These are phyloP conservation scores for Homalodisca vitripennis DNA, from an alignment of 1,140 invertebrate species.

Conservation along the genomic window DNA sequence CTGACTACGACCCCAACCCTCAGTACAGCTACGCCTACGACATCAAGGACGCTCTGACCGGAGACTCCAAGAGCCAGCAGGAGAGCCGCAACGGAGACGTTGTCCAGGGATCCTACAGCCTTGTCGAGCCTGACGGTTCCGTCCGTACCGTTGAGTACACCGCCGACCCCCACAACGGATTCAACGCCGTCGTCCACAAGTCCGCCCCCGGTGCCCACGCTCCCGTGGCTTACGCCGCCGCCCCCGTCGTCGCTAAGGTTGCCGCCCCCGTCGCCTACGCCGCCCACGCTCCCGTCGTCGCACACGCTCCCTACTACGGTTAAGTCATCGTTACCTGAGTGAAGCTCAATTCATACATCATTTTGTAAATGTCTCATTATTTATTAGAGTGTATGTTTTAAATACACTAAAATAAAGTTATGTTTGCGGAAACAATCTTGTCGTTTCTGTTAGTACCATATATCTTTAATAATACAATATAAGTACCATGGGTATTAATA, in stretches of 20 bases:
- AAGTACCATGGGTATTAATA: too few relatives aligned
- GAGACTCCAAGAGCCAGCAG: conserved; percentile 65
- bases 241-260: conserved; percentile 26
- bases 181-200: conserved; percentile 38
- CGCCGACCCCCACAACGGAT: conserved; percentile 40
- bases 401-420: conserved; percentile 25
- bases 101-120: conserved; percentile 65
- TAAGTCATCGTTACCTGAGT: conserved; percentile 25
- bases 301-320: conserved; percentile 39
- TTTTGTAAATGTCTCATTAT: conserved; percentile 25
- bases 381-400: conserved; percentile 31
- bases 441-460: background rate
- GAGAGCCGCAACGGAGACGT: conserved; percentile 65
- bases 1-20: conserved; percentile 40
- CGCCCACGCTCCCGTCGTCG: conserved; percentile 42
- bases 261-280: conserved; percentile 35
- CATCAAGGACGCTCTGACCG: conserved; percentile 56
- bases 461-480: too few relatives aligned
- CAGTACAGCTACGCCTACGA: conserved; percentile 55
- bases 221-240: conserved; percentile 45
- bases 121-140: conserved; percentile 48
- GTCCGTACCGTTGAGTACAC: conserved; percentile 42
- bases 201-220: conserved; percentile 28
- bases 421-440: background rate
- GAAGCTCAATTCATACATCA: background rate